phyloP scores from a whole-genome alignment of 2,888 invertebrate species.

The Hypomecis atomaria region DNA sequence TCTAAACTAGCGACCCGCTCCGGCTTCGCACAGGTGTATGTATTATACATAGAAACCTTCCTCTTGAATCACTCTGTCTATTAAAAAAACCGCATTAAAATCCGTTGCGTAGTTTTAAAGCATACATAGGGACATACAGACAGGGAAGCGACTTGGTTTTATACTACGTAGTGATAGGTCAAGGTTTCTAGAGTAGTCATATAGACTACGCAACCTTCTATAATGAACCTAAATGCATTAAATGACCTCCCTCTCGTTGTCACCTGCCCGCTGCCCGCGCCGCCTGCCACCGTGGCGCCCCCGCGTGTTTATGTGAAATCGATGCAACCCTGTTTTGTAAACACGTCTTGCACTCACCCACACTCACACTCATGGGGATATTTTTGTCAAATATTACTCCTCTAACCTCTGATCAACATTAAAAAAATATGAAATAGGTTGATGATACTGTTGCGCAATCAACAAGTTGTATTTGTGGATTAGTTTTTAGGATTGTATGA shows the following conservation, averaged over 20 bases:
- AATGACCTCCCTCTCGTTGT: neutral
- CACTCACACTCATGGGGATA: constrained; percentile 17
- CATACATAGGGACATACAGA: too few species aligned
- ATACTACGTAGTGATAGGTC: too few species aligned
- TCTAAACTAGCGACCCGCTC: too few species aligned
- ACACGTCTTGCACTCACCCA: constrained; percentile 61
- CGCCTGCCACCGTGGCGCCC: constrained; percentile 33
- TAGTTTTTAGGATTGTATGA: neutral
- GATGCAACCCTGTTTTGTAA: constrained; percentile 82
- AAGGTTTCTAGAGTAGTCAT: too few species aligned
- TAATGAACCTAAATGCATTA: neutral
- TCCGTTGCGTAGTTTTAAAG: too few species aligned
- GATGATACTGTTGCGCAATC: constrained; percentile 33
- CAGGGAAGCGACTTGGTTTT: too few species aligned
- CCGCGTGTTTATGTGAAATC: constrained; percentile 81
- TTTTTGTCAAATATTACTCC: constrained; percentile 5
- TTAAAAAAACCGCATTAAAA: too few species aligned
- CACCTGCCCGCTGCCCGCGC: constrained; percentile 40
- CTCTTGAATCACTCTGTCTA: too few species aligned
- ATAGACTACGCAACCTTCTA: too few species aligned
- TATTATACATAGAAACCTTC: too few species aligned
- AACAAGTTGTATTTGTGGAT: constrained; percentile 55
- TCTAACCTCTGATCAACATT: constrained; percentile 1
- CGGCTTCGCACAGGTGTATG: too few species aligned
- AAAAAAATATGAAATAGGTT: neutral